Conservation (phyloP, 2,113 vertebrate species). For the Tragelaphus scriptus region DNA sequence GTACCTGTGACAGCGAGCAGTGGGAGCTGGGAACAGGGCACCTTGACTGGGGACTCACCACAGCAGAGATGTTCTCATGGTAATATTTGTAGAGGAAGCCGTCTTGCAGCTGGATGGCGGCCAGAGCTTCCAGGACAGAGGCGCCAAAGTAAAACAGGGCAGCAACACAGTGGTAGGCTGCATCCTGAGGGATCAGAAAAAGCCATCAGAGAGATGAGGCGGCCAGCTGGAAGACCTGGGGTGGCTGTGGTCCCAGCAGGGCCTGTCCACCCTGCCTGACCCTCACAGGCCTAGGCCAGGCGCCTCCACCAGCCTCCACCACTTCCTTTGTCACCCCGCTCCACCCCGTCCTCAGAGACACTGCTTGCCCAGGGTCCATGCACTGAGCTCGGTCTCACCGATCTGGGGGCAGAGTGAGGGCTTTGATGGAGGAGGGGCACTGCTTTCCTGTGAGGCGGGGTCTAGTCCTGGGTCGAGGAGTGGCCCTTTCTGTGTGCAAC, state of each 20-base stretch:
- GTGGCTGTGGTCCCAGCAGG: background rate
- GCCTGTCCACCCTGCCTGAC: too few relatives aligned
- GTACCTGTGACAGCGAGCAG: accelerated
- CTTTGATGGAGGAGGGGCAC: accelerated
- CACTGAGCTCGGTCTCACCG: background rate
- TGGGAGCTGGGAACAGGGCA: accelerated
- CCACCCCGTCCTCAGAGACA: background rate
- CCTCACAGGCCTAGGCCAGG: background rate
- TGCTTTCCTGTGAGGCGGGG: background rate
- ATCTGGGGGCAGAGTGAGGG: background rate
- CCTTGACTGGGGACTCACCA: conserved; percentile 50
- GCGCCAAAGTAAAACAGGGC: conserved; percentile 85
- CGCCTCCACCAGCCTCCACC: background rate
- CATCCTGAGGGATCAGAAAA: conserved; percentile 73
- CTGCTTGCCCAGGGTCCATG: accelerated
- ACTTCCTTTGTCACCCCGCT: background rate
- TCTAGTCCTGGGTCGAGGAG: accelerated
- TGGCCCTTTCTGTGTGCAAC: background rate
- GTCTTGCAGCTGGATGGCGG: conserved; percentile 66
- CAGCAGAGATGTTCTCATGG: conserved; percentile 67
- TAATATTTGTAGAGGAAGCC: background rate
- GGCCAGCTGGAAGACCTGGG: accelerated
- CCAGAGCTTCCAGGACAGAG: conserved; percentile 75
- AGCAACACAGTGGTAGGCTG: conserved; percentile 78
- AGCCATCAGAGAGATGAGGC: background rate